Percentiles rank a stretch among this genome's conserved stretches.
Evolutionary conservation across 2,113 vertebrate species (phyloP).

Genomic region (Cynocephalus volans): DNA sequence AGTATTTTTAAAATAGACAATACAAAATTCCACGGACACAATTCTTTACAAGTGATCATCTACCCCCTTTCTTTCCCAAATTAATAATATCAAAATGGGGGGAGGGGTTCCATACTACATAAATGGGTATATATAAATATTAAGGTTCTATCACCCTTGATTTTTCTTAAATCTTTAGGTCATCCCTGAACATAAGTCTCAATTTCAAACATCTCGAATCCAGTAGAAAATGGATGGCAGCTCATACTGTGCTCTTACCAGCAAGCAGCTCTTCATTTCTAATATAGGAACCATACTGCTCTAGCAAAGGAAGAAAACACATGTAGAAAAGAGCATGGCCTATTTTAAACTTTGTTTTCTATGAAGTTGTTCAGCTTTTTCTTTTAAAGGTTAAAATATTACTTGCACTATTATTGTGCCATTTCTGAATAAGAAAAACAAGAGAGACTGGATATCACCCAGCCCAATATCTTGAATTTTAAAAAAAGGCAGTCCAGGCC

Average conservation of each 20-base stretch:
- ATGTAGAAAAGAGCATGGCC: neutral
- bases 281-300: neutral
- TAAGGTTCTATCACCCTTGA: neutral
- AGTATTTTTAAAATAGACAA: neutral
- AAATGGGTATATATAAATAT: neutral
- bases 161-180: conserved; percentile 19
- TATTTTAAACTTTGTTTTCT: neutral
- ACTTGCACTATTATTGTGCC: neutral
- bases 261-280: conserved; percentile 13
- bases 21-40: neutral
- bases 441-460: neutral
- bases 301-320: neutral
- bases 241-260: neutral
- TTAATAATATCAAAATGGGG: neutral
- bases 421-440: neutral
- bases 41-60: neutral
- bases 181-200: conserved; percentile 12
- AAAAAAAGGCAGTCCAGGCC: neutral
- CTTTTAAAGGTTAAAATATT: conserved; percentile 9
- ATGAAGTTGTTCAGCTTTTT: neutral
- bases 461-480: neutral
- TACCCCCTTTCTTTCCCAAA: neutral
- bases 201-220: neutral
- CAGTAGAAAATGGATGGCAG: neutral
- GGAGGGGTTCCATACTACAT: neutral